Evolutionary conservation across 1,140 invertebrate species (phyloP), one percentile per base, ranked within the genome.

Genomic region (Centruroides sculpturatus): DNA sequence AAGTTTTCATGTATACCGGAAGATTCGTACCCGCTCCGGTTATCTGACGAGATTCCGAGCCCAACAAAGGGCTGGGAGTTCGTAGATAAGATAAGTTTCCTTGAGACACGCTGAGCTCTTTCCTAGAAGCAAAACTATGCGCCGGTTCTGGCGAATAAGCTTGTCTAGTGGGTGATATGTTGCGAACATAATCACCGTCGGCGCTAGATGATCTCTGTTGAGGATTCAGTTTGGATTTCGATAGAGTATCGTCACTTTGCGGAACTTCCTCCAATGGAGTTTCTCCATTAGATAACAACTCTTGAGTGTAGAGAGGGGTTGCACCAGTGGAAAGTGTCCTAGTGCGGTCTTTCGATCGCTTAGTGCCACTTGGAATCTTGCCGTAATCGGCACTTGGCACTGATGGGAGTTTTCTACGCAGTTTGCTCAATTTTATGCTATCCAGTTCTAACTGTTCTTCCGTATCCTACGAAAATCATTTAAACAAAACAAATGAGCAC

Each of bases 371-470:
- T 36, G 51, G 51, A 41, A 41, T 41, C 41, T 41, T 41, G 41
- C 41, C 41, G 41, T 41, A 41, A 41, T 41, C 41, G 8, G 41
- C 8, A 41, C 41, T 41, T 3, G 81, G 81, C 48, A 81, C 74
- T 35, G 77, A 72, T 5, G 80, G 80, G 13, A 81, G 69, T 66
- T 80, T 81, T 36, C 81, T 66, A 35, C 80, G 69, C 58, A 79
- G 75, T 57, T 79, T 71, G 41, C 78, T 72, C 5, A 76, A 78
- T 61, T 78, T 78, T 65, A 77, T 76, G 11, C 77, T 79, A 62
- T 79, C 78, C 3, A 77, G 77, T 66, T 79, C 78, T 51, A 13
- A 51, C 5, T 51, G 50, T 8, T 13, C 12, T 51, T 51, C 12
- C 6, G 50, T 51, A 8, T 51, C 23, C 12, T 13, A 10, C 0